Evolutionary conservation across 2,888 invertebrate genomes (phyloP), one percentile per base, ranked within the genome.

Genomic region (Tanytarsus gracilentus): DNA sequence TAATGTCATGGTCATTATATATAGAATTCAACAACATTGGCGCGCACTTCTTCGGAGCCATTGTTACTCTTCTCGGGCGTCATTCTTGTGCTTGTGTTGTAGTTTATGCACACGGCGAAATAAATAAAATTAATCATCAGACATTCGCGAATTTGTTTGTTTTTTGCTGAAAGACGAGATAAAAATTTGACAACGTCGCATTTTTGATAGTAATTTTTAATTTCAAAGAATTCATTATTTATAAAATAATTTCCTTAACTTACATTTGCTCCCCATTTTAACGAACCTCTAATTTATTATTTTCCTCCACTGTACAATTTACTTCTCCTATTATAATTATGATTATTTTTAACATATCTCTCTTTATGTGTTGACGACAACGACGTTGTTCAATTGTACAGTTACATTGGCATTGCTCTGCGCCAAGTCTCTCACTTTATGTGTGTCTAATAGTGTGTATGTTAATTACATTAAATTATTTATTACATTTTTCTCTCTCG

Each of bases 1-100:
- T 53, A 53, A 53, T 53, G 53, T 53, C 53, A 53, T 30, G 53
- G 53, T 53, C 36, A 53, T 53, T 53, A 53, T 53, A 25, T 23
- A 44, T 23, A 21, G 16, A 11, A 44, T 8, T 44, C 44, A 9
- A 16, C 44, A 16, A 44, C 23, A 21, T 21, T 44, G 14, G 16
- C n/a, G 44, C 16, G 16, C 16, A 44, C 44, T 44, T 44, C 44
- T 9, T 44, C 14, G 14, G 11, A 44, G 21, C 16, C 16, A 23
- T 44, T 16, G 44, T 44, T 44, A 23, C 21, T 14, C 6, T 16
- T 4, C 39, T 30, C n/a, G 9, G 9, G 39, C 39, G 5, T 16
- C 4, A 4, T 16, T 39, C n/a, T n/a, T n/a, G n/a, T 16, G 39
- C n/a, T 5, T 39, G 5, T 16, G 39, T 39, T 39, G n/a, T n/a